phyloP scores from a whole-genome alignment of 2,888 invertebrate genomes.

The Eretmocerus hayati region DNA sequence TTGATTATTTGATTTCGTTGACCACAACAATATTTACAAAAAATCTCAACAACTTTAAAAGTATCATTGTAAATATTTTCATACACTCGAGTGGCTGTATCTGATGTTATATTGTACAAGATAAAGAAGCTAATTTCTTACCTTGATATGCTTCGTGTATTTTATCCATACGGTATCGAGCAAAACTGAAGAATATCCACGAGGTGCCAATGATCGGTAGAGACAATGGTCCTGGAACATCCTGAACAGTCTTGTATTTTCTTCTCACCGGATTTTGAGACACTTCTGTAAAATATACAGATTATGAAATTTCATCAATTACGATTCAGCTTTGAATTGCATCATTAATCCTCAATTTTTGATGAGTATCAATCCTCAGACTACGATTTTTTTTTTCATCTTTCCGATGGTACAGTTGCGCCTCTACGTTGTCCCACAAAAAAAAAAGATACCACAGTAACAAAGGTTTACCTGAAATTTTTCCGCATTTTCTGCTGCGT shows the following conservation, averaged over 20 bases:
- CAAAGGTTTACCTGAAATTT: background rate
- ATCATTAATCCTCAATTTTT: background rate
- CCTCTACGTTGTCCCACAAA: too few relatives aligned
- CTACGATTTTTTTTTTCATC: background rate
- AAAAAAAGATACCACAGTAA: too few relatives aligned
- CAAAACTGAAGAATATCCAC: slow-evolving; percentile 69
- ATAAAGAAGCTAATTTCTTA: slow-evolving; percentile 38
- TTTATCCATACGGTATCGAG: slow-evolving; percentile 63
- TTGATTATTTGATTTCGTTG: too few relatives aligned
- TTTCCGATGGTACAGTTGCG: too few relatives aligned
- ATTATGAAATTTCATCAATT: too few relatives aligned
- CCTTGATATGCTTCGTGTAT: slow-evolving; percentile 75
- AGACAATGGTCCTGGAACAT: slow-evolving; percentile 67
- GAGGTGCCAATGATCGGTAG: slow-evolving; percentile 72
- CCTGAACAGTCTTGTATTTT: slow-evolving; percentile 28
- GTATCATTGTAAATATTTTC: too few relatives aligned
- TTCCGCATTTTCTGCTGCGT: slow-evolving; percentile 30
- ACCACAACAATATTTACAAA: too few relatives aligned
- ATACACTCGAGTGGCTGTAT: too few relatives aligned
- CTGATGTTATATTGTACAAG: too few relatives aligned
- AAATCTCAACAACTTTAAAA: too few relatives aligned
- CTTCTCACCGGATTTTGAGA: background rate
- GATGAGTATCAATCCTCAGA: too few relatives aligned
- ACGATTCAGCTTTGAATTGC: background rate
- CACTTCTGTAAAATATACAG: slow-evolving; percentile 1